Evolutionary conservation across 2,113 vertebrate species (phyloP), one percentile per base, ranked within the genome.

Genomic region (Epinephelus fuscoguttatus): DNA sequence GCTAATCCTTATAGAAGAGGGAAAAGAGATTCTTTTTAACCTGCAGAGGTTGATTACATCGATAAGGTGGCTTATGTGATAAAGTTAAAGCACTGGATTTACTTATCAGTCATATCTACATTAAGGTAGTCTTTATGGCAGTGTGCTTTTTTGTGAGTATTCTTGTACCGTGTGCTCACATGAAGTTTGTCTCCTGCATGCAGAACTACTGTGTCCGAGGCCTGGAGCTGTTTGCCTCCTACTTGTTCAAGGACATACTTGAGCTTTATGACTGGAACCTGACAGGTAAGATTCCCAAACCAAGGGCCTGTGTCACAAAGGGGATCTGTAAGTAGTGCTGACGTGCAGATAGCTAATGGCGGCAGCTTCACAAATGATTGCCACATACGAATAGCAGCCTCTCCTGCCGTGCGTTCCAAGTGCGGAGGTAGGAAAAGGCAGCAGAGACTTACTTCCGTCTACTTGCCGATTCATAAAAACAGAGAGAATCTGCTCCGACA

Each of bases 261-360:
- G 98, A 99, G 83, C 96, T 99, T 21, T 99, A 99, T 47, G 98
- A 99, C 95, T 99, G 98, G 98, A 98, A 99, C 95, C 97, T 99
- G 89, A 96, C 93, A 94, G 97, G 98, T 99, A 95, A 0, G 4
- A 70, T 0, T 15, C 21, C 4, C 42, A 6, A 66, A 55, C 27
- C 4, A 12, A 5, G 19, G 23, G 14, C 14, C 52, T 1, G 17
- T 47, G 57, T 77, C 12, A n/a, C 4, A 13, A 15, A 5, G 47
- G 18, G 19, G 52, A 37, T 37, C 33, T 37, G 33, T 7, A 37
- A 37, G 33, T 7, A 37, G 33, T 37, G 33, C 6, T 37, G 33
- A 37, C 6, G 33, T 37, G 5, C 33, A 37, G 33, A 37, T 37
- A 6, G 33, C 33, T 7, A 37, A 37, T 37, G 33, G 52, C 8